Evolutionary conservation across 2,113 vertebrate genomes (phyloP).

Genomic region (Fukomys damarensis): DNA sequence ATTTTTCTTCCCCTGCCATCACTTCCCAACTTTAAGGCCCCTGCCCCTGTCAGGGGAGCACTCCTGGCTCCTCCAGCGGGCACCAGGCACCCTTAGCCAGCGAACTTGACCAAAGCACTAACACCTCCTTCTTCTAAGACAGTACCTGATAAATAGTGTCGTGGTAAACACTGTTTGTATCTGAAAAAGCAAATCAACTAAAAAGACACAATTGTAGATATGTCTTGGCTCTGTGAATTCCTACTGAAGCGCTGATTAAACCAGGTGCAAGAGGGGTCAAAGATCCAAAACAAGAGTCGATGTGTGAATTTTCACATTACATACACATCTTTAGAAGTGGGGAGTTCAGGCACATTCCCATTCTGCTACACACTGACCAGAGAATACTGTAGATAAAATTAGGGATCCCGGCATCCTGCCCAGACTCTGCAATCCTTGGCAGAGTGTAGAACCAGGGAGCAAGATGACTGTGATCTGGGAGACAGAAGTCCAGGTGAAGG

Average conservation of each 20-base stretch:
- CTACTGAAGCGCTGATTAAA: conserved; percentile 49
- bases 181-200: conserved; percentile 63
- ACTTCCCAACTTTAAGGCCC: background rate
- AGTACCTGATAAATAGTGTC: conserved; percentile 13
- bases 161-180: conserved; percentile 40
- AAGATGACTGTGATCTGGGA: background rate
- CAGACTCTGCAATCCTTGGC: background rate
- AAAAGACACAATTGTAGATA: conserved; percentile 28
- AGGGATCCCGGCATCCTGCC: background rate
- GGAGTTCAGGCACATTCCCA: background rate
- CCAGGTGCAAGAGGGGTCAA: background rate
- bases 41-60: background rate
- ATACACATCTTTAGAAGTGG: background rate
- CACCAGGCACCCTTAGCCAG: background rate
- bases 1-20: background rate
- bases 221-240: conserved; percentile 46
- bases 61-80: background rate
- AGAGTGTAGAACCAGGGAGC: background rate
- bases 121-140: conserved; percentile 46
- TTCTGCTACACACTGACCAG: background rate
- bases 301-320: background rate
- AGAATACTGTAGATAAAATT: background rate
- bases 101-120: background rate
- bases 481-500: background rate
- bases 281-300: conserved; percentile 22